Conservation (phyloP, 2,888 invertebrate genomes). For the Hermaeophaga mercurialis region DNA sequence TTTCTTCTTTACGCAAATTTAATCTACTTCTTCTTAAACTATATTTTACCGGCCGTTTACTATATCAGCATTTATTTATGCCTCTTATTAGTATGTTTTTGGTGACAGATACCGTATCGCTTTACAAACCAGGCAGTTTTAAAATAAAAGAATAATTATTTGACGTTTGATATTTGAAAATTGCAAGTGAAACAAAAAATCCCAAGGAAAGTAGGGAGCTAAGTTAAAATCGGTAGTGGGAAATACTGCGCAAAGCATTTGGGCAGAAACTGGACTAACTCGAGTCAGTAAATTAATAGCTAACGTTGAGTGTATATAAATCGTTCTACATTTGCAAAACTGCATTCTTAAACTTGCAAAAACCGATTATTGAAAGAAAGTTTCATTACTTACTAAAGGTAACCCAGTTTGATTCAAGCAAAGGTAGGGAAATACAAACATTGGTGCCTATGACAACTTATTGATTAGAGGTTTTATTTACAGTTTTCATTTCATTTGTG, state of each 20-base stretch:
- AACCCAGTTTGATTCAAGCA: conserved; percentile 5
- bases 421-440: conserved; percentile 22
- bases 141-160: conserved; percentile 9
- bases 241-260: conserved; percentile 21
- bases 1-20: no score
- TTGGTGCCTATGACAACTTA: conserved; percentile 22
- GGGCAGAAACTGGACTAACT: not conserved
- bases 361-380: conserved; percentile 9
- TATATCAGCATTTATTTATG: no score
- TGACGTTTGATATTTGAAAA: conserved; percentile 16
- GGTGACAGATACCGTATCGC: no score
- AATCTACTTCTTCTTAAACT: no score
- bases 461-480: conserved; percentile 22
- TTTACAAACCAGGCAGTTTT: no score
- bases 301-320: not conserved
- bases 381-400: not conserved
- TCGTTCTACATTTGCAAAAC: not conserved
- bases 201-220: not conserved
- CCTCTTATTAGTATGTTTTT: no score
- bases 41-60: no score
- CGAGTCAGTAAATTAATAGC: not conserved
- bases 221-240: conserved; percentile 19
- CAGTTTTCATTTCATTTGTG: conserved; percentile 18
- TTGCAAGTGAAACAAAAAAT: conserved; percentile 9
- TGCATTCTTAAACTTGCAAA: not conserved